A percentile compares a stretch with the other conserved stretches of the same genome.
Conservation (phyloP, 2,113 vertebrate species). For the Pimephales promelas region DNA sequence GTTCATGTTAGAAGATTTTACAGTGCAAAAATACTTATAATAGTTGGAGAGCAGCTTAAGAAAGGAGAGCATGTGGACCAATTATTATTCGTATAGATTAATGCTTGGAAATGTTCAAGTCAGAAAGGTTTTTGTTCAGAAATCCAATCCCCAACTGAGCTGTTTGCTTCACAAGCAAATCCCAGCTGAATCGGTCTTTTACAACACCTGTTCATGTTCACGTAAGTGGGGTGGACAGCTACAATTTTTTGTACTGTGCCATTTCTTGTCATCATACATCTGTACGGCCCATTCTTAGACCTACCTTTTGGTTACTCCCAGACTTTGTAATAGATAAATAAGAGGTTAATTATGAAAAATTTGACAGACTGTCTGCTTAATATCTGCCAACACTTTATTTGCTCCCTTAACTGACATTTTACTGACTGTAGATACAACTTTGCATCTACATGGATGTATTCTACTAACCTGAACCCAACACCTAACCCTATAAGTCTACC, state of each 20-base stretch:
- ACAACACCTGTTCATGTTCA: constrained; percentile 70
- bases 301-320: constrained; percentile 61
- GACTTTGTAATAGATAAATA: constrained; percentile 50
- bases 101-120: constrained; percentile 53
- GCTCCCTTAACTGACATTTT: too few species aligned
- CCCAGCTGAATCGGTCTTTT: constrained; percentile 66
- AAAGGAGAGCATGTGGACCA: constrained; percentile 35
- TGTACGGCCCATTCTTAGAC: constrained; percentile 57
- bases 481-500: too few species aligned
- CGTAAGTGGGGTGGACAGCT: constrained; percentile 72
- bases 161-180: constrained; percentile 73
- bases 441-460: too few species aligned
- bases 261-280: constrained; percentile 63
- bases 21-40: constrained; percentile 16
- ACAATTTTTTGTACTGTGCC: constrained; percentile 59
- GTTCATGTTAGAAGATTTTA: constrained; percentile 7
- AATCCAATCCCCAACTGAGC: constrained; percentile 62
- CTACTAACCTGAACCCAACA: too few species aligned
- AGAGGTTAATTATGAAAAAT: constrained; percentile 56
- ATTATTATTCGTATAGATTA: constrained; percentile 56
- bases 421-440: too few species aligned
- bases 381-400: too few species aligned
- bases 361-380: constrained; percentile 53
- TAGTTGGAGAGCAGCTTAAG: constrained; percentile 1
- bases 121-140: constrained; percentile 64